Conservation (phyloP, 2,113 vertebrate species). For the Mus pahari region DNA sequence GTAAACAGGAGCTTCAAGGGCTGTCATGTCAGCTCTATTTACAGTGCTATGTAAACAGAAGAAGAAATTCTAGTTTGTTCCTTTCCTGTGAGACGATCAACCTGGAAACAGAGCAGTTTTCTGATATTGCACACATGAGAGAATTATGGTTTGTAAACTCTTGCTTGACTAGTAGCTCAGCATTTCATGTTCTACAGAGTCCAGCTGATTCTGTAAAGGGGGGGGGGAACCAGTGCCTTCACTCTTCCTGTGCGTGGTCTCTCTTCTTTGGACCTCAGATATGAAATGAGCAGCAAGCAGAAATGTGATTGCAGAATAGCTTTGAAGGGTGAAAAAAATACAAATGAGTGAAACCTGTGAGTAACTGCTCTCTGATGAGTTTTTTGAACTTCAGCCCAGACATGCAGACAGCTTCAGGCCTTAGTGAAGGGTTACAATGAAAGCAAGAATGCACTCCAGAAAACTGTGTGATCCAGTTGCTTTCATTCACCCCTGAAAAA, state of each 20-base stretch:
- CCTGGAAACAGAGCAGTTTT: background rate
- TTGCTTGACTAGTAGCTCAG: background rate
- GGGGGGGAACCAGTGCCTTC: background rate
- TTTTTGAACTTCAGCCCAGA: background rate
- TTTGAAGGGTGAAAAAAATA: background rate
- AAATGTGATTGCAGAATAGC: background rate
- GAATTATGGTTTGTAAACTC: background rate
- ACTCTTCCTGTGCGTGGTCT: background rate
- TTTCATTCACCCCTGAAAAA: background rate
- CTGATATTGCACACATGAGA: no score
- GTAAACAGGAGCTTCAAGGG: background rate
- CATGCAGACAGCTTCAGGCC: background rate
- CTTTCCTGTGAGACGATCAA: background rate
- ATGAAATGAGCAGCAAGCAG: background rate
- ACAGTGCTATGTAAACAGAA: background rate
- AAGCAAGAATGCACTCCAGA: background rate
- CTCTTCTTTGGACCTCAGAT: background rate
- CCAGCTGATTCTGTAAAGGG: no score
- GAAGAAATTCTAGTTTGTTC: conserved; percentile 10
- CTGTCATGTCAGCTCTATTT: background rate
- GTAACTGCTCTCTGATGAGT: background rate
- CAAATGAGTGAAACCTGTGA: background rate
- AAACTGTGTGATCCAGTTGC: background rate
- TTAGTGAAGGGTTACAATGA: background rate
- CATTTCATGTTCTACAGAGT: background rate